These are phyloP conservation scores for Dryobates pubescens DNA, from an alignment of 2,797 vertebrate genomes.

Conservation along the genomic window DNA sequence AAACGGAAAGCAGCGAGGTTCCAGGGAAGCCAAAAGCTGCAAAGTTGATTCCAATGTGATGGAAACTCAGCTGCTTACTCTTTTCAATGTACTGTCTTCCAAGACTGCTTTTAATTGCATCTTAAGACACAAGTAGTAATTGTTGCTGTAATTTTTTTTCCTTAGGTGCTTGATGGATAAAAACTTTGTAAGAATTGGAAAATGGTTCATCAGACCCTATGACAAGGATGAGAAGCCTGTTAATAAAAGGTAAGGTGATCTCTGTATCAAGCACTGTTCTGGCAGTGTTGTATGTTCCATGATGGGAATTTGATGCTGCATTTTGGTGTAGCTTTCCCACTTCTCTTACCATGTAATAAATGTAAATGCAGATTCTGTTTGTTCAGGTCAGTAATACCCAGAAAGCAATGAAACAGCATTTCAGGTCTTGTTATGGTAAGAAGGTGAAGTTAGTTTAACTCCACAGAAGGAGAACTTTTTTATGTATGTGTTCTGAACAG, in stretches of 20 bases:
- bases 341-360: background rate
- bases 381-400: background rate
- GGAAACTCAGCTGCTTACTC: background rate
- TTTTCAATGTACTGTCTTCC: background rate
- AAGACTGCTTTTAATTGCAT: background rate
- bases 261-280: background rate
- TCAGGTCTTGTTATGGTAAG: background rate
- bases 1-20: background rate
- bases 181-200: constrained; percentile 93
- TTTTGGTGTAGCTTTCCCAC: background rate
- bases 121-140: constrained; percentile 2
- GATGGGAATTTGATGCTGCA: background rate
- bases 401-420: background rate
- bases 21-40: background rate
- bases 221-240: constrained; percentile 90
- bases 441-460: background rate
- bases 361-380: background rate
- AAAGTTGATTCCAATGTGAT: background rate
- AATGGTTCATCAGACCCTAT: constrained; percentile 96
- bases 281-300: background rate
- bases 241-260: constrained; percentile 87
- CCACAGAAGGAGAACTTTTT: background rate
- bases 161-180: constrained; percentile 96
- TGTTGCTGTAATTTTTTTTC: constrained; percentile 62
- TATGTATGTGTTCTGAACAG: background rate